These are phyloP conservation scores for Apocrypta bakeri DNA, from an alignment of 1,140 invertebrate genomes.

Conservation along the genomic window DNA sequence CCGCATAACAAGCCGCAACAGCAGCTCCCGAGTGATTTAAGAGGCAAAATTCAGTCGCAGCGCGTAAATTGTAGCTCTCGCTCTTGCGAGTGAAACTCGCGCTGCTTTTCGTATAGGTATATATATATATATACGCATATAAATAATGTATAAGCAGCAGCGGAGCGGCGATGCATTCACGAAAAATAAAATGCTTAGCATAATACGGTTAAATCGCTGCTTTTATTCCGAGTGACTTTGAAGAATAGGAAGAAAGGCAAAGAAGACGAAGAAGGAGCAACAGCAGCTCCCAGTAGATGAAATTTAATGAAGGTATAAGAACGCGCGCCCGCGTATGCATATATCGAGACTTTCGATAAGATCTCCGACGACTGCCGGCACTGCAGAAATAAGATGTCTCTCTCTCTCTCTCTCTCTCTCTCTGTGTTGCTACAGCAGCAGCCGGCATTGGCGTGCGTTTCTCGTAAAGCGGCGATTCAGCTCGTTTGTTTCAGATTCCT, in stretches of 20 bases:
- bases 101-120: not conserved
- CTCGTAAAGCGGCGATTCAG: conserved; percentile 50
- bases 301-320: conserved; percentile 50
- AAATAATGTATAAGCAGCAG: conserved; percentile 40
- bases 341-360: conserved; percentile 47
- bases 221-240: conserved; percentile 45
- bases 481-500: conserved; percentile 53
- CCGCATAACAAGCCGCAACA: not conserved
- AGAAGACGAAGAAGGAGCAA: not conserved
- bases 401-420: conserved; percentile 44
- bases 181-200: conserved; percentile 30
- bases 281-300: conserved; percentile 33
- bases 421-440: not conserved
- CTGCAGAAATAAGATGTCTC: conserved; percentile 51
- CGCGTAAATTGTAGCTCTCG: conserved; percentile 24
- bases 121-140: not conserved
- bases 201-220: conserved; percentile 47
- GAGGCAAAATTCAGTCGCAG: conserved; percentile 7
- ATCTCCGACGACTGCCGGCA: conserved; percentile 35
- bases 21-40: conserved; percentile 3
- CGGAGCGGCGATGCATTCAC: not conserved
- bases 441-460: conserved; percentile 27
- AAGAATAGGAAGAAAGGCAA: conserved; percentile 40
- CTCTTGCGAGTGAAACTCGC: conserved; percentile 15
- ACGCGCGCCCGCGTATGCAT: conserved; percentile 44